These are phyloP conservation scores for Arion vulgaris DNA, from an alignment of 1,140 invertebrate genomes.

Conservation along the genomic window DNA sequence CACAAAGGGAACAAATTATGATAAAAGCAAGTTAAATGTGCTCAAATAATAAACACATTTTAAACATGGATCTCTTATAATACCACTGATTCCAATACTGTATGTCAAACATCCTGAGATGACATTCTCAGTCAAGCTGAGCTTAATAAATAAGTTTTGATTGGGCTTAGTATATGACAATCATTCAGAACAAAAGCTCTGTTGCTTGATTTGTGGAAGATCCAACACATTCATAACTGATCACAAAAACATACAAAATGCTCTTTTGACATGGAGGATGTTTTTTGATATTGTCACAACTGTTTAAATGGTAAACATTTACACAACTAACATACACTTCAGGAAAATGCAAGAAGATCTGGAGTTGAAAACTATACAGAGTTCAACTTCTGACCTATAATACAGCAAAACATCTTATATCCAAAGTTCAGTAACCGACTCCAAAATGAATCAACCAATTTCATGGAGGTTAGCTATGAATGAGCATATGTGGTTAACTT, in stretches of 20 bases:
- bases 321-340: background rate
- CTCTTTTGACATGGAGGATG: no score
- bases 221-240: no score
- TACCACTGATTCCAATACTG: no score
- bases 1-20: background rate
- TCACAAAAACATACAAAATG: no score
- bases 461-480: no score
- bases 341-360: background rate
- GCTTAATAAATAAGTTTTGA: background rate
- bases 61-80: background rate
- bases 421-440: background rate
- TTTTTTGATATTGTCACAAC: background rate
- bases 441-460: background rate
- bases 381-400: background rate
- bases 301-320: background rate
- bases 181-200: no score
- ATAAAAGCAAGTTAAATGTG: background rate
- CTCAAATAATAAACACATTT: background rate
- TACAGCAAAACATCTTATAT: background rate
- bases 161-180: background rate
- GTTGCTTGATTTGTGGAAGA: background rate
- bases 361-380: background rate
- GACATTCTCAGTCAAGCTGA: slow-evolving; percentile 35
- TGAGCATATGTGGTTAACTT: no score
- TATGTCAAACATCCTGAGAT: slow-evolving; percentile 7